Evolutionary conservation across 2,113 vertebrate species (phyloP), one percentile per base, ranked within the genome.

Genomic region (Amblyopsis rosae): DNA sequence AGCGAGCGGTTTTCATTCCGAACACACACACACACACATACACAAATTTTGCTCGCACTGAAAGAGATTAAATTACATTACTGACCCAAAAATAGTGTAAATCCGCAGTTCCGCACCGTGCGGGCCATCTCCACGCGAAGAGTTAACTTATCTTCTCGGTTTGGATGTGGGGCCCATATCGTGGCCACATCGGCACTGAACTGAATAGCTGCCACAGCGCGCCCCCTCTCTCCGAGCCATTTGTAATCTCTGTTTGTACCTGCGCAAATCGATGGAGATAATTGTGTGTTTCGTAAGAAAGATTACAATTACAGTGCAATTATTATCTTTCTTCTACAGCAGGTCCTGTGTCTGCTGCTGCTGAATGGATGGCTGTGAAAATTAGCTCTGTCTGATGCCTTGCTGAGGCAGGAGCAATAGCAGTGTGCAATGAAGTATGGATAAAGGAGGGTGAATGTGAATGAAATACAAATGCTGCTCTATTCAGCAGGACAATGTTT

Each of bases 241-340:
- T 59, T 13, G 59, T 75, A 80, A 87, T 86, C 59, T 72, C 63
- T 62, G 73, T 81, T 81, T 80, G 72, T 72, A 67, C 59, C 67
- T 65, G 62, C 12, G 66, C 65, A 77, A 71, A 79, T 77, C 75
- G 68, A 80, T 68, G 64, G 19, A 65, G 76, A 74, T 82, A 87
- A 87, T 86, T 83, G 68, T 69, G 26, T 67, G 81, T 77, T 88
- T 87, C 55, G 61, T 75, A 71, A 79, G 68, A 80, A 75, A 76
- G 68, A 81, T 59, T 41, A 59, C 69, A 55, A 79, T 84, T 79
- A 73, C 58, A 54, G 68, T 47, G 51, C 76, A 67, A 86, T 86
- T 73, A 80, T 85, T 77, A 75, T 71, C 70, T 82, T 82, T 75
- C 72, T 83, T 41, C 74, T 45, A 54, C 33, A 6, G 59, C 56